These are phyloP conservation scores for Agrotis puta DNA, from an alignment of 2,888 invertebrate genomes.

Conservation along the genomic window DNA sequence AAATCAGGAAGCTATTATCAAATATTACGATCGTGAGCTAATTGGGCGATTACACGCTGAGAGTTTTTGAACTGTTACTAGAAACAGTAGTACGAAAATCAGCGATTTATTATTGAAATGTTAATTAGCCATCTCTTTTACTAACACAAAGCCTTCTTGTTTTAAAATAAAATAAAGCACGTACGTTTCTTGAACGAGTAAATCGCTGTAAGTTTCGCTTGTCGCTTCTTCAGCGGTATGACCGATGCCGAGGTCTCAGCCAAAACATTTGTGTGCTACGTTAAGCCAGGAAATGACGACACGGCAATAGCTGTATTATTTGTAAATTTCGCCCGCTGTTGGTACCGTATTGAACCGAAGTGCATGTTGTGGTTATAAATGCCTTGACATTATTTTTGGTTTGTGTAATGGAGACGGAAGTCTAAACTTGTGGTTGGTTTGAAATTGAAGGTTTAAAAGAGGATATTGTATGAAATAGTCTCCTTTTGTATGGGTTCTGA, in stretches of 20 bases:
- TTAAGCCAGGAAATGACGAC: slow-evolving; percentile 55
- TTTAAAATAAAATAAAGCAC: neutral
- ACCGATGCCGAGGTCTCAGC: slow-evolving; percentile 8
- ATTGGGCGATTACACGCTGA: too few relatives aligned
- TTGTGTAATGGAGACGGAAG: slow-evolving; percentile 16
- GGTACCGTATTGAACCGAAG: slow-evolving; percentile 36
- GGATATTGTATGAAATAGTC: neutral
- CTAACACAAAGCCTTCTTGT: neutral
- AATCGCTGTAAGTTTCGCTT: neutral
- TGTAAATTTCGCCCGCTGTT: slow-evolving; percentile 45
- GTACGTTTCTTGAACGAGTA: neutral
- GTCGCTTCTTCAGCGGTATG: neutral
- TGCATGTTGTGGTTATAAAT: slow-evolving; percentile 41
- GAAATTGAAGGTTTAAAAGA: neutral
- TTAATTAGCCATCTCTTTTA: too few relatives aligned
- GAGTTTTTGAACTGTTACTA: too few relatives aligned
- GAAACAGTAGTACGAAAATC: too few relatives aligned
- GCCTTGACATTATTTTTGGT: slow-evolving; percentile 38
- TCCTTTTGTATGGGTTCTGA: neutral
- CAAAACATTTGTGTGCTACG: slow-evolving; percentile 47
- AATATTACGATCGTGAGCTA: too few relatives aligned
- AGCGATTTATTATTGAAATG: too few relatives aligned
- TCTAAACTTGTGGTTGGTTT: slow-evolving; percentile 1
- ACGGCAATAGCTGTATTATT: slow-evolving; percentile 40
- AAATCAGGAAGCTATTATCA: too few relatives aligned